A percentile compares a stretch with the other conserved stretches of the same genome.
Conservation (phyloP, 2,797 vertebrate species). For the Carapus acus region DNA sequence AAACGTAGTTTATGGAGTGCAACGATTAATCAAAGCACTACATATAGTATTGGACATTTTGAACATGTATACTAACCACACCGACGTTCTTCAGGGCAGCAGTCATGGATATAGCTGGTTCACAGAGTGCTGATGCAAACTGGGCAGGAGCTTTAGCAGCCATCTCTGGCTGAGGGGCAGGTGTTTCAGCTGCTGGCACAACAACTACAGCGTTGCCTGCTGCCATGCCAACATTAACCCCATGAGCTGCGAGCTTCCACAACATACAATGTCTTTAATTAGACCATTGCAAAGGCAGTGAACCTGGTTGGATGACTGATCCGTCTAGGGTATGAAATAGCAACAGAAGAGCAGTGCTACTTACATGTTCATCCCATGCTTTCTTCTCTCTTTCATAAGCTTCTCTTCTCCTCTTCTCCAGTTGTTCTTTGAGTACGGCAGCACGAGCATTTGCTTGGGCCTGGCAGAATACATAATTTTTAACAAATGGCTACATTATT, state of each 20-base stretch:
- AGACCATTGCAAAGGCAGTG: not conserved
- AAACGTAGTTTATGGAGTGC: not conserved
- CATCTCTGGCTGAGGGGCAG: constrained; percentile 64
- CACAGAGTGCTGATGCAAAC: constrained; percentile 56
- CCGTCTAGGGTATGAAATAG: not conserved
- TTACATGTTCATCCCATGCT: constrained; percentile 94
- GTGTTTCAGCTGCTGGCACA: constrained; percentile 36
- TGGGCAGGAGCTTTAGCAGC: constrained; percentile 64
- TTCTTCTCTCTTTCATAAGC: constrained; percentile 87
- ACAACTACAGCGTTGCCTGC: constrained; percentile 51
- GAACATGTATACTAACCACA: constrained; percentile 74
- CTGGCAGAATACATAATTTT: no score
- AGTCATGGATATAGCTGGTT: constrained; percentile 86
- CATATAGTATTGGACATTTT: not conserved
- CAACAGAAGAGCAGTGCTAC: constrained; percentile 17
- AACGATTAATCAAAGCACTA: not conserved
- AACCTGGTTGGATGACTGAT: not conserved
- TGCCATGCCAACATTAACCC: constrained; percentile 68
- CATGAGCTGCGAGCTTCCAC: constrained; percentile 78
- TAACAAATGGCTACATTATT: no score
- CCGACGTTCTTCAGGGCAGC: constrained; percentile 92
- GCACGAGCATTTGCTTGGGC: constrained; percentile 86
- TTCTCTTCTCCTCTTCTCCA: constrained; percentile 90
- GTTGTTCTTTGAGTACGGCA: constrained; percentile 87
- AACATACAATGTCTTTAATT: constrained; percentile 24